Base-by-base conservation (phyloP, 2,797 vertebrate genomes). In the Lagodon rhomboides region DNA sequence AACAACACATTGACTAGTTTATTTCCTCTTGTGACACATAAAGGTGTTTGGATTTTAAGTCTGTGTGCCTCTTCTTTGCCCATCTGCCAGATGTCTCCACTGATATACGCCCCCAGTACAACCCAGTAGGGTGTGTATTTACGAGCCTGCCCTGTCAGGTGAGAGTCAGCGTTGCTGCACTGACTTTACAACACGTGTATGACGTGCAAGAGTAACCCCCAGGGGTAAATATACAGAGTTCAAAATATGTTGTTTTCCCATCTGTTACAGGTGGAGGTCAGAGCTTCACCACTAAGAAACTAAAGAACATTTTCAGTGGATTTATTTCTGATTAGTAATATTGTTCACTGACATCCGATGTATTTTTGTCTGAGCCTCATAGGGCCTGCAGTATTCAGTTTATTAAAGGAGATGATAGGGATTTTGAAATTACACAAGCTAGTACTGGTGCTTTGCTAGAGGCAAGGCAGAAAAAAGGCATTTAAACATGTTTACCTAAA, bases 21-120 rank as follows among this genome's bases (percentile, higher is more conserved):
- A 75, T 80, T 89, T 83, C 63, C 80, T 68, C 15, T 34, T 53
- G 44, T 68, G 66, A 88, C 49, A 43, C 62, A 51, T 60, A 12
- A 5, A 67, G 56, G 56, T 81, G 71, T 75, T 86, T 77, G 75
- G 71, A 77, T 64, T 68, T 41, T 2, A 77, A 51, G 41, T n/a
- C 20, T 53, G 34, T 62, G 44, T 38, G 20, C 17, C 43, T 23
- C 62, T 55, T 60, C 20, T 74, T 47, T 53, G 38, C 16, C 43
- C 5, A 20, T 22, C 27, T 59, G 9, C 22, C 68, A 78, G 65
- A 67, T 75, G 56, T 22, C 25, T 44, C 65, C 30, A 47, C 38
- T 5, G 30, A 67, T 61, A 71, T 34, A 72, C 51, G 41, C 25
- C 2, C 34, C 22, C n/a, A 6, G 41, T 1, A 27, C 64, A 79